A percentile compares a stretch with the other conserved stretches of the same genome.
phyloP scores from a whole-genome alignment of 2,888 invertebrate species.

The Holacanthella duospinosa region DNA sequence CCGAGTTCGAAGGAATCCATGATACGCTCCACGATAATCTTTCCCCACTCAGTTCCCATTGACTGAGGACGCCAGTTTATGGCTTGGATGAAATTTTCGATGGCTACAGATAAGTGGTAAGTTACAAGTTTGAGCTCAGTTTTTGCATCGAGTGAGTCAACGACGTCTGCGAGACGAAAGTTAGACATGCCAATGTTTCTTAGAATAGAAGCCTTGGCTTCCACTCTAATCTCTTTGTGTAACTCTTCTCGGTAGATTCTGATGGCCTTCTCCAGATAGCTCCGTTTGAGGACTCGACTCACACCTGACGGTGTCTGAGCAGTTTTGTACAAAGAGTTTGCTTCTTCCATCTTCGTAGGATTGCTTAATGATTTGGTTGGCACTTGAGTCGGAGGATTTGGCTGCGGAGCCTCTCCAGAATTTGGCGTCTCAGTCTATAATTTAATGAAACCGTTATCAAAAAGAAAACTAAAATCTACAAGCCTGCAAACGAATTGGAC shows the following conservation, averaged over 20 bases:
- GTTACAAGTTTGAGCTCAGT: neutral
- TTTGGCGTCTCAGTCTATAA: too few species aligned
- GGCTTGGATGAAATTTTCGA: neutral
- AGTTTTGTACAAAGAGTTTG: neutral
- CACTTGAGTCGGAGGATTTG: too few species aligned
- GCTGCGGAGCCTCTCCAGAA: too few species aligned
- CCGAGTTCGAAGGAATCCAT: neutral
- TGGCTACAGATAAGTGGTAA: neutral
- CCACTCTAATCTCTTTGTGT: neutral
- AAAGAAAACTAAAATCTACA: too few species aligned
- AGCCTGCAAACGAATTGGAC: too few species aligned
- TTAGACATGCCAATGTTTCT: conserved; percentile 12
- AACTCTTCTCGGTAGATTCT: conserved; percentile 4
- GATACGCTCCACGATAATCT: neutral
- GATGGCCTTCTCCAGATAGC: conserved; percentile 10
- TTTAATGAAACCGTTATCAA: too few species aligned
- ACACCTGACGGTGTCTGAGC: neutral
- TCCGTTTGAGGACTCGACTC: neutral
- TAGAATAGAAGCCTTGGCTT: neutral
- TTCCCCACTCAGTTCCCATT: neutral
- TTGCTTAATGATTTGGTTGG: too few species aligned
- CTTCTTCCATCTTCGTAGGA: too few species aligned
- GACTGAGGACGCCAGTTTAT: neutral
- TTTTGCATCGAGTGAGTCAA: neutral
- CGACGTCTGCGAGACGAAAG: conserved; percentile 9